phyloP scores from a whole-genome alignment of 2,797 vertebrate genomes.

The Enoplosus armatus region DNA sequence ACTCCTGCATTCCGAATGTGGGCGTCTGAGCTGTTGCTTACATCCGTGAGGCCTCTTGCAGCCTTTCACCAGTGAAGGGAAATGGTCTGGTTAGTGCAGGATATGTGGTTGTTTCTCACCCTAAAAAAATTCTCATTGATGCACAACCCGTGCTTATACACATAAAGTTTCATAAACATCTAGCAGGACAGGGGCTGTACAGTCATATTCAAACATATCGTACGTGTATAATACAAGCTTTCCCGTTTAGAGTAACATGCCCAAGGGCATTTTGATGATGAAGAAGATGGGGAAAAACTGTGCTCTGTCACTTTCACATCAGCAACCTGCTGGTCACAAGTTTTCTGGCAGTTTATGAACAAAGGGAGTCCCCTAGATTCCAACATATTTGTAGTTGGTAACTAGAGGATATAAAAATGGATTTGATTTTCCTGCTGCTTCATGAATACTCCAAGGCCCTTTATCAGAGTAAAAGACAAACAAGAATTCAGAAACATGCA shows the following conservation, averaged over 20 bases:
- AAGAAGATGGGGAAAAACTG: constrained; percentile 19
- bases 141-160: not conserved
- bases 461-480: constrained; percentile 30
- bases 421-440: constrained; percentile 23
- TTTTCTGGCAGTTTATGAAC: constrained; percentile 30
- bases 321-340: constrained; percentile 22
- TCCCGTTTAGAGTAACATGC: constrained; percentile 5
- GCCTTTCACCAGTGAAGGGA: not conserved
- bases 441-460: constrained; percentile 16
- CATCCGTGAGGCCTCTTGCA: not conserved
- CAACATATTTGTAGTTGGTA: not conserved
- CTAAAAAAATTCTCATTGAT: constrained; percentile 4
- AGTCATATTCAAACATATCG: constrained; percentile 13
- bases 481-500: constrained; percentile 5
- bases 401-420: constrained; percentile 15
- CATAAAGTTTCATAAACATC: no score
- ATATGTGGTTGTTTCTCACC: constrained; percentile 1
- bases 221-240: not conserved
- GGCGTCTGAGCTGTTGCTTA: not conserved
- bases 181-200: not conserved
- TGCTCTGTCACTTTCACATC: constrained; percentile 32
- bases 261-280: constrained; percentile 15
- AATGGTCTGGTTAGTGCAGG: not conserved
- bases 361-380: constrained; percentile 13
- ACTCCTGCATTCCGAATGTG: constrained; percentile 1